Evolutionary conservation across 2,888 invertebrate species (phyloP), one percentile per base, ranked within the genome.

Genomic region (Aspidiotus destructor): DNA sequence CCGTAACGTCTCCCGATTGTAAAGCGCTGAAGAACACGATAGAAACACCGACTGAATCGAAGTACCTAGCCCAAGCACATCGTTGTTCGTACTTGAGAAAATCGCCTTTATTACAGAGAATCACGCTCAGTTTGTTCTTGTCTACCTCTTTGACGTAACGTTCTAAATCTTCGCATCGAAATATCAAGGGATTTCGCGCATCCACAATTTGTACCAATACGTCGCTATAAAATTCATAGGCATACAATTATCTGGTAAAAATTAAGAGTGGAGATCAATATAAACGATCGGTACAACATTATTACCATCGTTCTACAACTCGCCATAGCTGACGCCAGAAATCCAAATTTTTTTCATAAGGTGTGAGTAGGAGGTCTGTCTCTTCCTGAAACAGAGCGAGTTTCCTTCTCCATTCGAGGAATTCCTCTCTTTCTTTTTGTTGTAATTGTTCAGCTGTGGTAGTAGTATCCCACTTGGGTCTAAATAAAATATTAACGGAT

Each of bases 251-350:
- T 17, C 69, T 71, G 64, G 10, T 55, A 13, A 55, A 62, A 71
- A 69, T 16, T 70, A 44, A 41, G 13, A 3, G 57, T 57, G 15
- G 8, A 57, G 41, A 60, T 52, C 28, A 15, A 28, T 28, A 44
- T 42, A 41, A 7, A 8, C 11, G 41, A 40, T 41, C 42, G 28
- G 41, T 17, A n/a, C 54, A 28, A 44, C 9, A 68, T 11, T 9
- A 10, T 41, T 53, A 76, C 76, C 82, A 84, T 73, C 91, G 85
- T 77, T 99, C 99, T n/a, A 99, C 85, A 0, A 99, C 98, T 73
- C 98, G 84, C 99, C 99, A 99, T 44, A 99, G 77, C 77, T 99
- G 99, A 61, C 96, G 84, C 99, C 99, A 99, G 74, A 99, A 91
- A 77, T 99, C 96, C 17, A 98, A 78, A 79, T 99, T 99, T 75